Conservation (phyloP, 1,140 invertebrate genomes). For the Bombus confusus region DNA sequence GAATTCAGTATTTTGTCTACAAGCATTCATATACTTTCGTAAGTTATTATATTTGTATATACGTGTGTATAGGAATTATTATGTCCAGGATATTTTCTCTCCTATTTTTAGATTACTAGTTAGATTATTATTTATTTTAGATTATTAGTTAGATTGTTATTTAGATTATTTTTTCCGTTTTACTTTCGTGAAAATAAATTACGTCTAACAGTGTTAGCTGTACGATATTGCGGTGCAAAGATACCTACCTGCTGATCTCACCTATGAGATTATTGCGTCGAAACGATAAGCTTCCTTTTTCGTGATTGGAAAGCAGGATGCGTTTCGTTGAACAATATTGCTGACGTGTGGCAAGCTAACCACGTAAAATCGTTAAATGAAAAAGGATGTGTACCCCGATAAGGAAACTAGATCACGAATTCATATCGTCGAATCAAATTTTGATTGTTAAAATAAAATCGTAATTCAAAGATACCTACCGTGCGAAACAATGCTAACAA, state of each 20-base stretch:
- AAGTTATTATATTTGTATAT: too few relatives aligned
- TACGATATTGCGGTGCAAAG: not conserved
- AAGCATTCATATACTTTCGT: too few relatives aligned
- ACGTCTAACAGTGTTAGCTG: not conserved
- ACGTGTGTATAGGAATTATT: too few relatives aligned
- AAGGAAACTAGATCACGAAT: not conserved
- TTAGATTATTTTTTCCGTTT: not conserved
- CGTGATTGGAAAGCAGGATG: constrained; percentile 30
- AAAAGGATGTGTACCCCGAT: too few relatives aligned
- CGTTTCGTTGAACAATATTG: constrained; percentile 4
- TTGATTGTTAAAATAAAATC: not conserved
- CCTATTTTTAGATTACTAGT: not conserved
- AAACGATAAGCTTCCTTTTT: constrained; percentile 28
- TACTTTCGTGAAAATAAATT: not conserved
- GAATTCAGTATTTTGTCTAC: too few relatives aligned
- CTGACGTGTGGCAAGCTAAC: not conserved
- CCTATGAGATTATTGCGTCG: constrained; percentile 23
- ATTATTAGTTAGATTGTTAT: too few relatives aligned
- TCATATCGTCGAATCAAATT: not conserved
- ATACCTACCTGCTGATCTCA: constrained; percentile 44
- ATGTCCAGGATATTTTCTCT: not conserved
- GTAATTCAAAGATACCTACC: not conserved
- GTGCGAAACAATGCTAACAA: not conserved
- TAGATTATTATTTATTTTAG: too few relatives aligned
- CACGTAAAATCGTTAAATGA: not conserved